phyloP scores from a whole-genome alignment of 2,888 invertebrate genomes.

The Heliconius ismenius region DNA sequence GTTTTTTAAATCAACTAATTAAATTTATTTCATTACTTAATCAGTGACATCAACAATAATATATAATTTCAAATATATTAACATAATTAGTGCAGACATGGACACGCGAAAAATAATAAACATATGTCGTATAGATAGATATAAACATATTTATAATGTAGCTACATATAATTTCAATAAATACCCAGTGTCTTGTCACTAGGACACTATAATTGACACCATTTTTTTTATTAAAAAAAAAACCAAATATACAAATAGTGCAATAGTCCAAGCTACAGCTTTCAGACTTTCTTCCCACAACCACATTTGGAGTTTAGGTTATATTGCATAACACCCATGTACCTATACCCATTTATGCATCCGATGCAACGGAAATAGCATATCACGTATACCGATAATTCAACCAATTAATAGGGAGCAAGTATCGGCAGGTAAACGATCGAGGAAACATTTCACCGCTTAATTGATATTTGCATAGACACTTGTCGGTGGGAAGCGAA shows the following conservation, averaged over 20 bases:
- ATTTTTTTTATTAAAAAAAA: too few relatives aligned
- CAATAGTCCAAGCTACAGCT: neutral
- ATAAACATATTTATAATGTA: neutral
- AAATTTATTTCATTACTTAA: too few relatives aligned
- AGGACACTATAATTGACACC: too few relatives aligned
- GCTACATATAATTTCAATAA: too few relatives aligned
- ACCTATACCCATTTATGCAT: conserved; percentile 25
- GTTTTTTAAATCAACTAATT: neutral
- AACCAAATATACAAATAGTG: neutral
- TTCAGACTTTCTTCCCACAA: neutral
- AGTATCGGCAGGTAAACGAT: conserved; percentile 52
- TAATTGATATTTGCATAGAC: conserved; percentile 70
- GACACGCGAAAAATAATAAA: neutral
- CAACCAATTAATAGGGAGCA: conserved; percentile 57
- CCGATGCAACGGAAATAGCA: conserved; percentile 51
- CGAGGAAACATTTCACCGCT: conserved; percentile 58
- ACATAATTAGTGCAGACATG: conserved; percentile 4
- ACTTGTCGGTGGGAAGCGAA: conserved; percentile 49
- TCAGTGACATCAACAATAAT: too few relatives aligned
- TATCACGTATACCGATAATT: conserved; percentile 58
- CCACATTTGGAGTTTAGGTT: neutral
- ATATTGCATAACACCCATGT: conserved; percentile 36
- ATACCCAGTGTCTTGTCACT: neutral
- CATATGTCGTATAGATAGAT: neutral
- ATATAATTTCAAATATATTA: neutral